Evolutionary conservation across 2,113 vertebrate genomes (phyloP).

Genomic region (Gambusia affinis): DNA sequence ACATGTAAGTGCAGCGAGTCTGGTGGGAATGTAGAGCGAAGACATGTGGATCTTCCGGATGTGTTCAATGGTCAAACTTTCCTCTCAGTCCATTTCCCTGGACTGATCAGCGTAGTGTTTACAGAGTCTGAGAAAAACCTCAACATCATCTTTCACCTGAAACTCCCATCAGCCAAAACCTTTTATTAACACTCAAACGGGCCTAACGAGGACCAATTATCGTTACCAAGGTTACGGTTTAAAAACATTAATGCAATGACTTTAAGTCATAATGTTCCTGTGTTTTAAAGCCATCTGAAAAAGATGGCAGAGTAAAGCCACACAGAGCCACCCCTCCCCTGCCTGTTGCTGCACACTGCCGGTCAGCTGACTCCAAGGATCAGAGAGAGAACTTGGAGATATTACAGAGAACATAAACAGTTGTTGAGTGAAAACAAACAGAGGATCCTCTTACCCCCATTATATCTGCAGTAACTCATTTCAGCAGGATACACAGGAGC

Average conservation of each 20-base stretch:
- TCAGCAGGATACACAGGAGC: no score
- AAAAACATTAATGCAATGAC: neutral
- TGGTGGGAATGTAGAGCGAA: slow-evolving; percentile 54
- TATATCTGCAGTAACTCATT: neutral
- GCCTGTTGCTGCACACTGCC: neutral
- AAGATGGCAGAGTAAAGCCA: neutral
- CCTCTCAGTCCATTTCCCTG: no score
- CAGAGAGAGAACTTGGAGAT: neutral
- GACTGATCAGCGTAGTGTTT: slow-evolving; percentile 32
- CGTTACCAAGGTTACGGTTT: neutral
- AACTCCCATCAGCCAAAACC: neutral
- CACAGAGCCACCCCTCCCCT: neutral
- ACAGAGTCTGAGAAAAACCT: neutral
- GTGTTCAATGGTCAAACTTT: slow-evolving; percentile 1
- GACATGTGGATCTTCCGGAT: neutral
- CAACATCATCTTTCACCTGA: neutral
- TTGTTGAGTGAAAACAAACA: neutral
- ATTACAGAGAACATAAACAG: no score
- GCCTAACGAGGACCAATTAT: neutral
- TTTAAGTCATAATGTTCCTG: neutral
- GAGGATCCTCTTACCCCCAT: neutral
- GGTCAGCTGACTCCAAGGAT: neutral
- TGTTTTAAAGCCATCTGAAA: neutral
- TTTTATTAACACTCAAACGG: neutral
- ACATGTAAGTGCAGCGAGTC: slow-evolving; percentile 40